Evolutionary conservation across 2,797 vertebrate species (phyloP), one percentile per base, ranked within the genome.

Genomic region (Diceros bicornis): DNA sequence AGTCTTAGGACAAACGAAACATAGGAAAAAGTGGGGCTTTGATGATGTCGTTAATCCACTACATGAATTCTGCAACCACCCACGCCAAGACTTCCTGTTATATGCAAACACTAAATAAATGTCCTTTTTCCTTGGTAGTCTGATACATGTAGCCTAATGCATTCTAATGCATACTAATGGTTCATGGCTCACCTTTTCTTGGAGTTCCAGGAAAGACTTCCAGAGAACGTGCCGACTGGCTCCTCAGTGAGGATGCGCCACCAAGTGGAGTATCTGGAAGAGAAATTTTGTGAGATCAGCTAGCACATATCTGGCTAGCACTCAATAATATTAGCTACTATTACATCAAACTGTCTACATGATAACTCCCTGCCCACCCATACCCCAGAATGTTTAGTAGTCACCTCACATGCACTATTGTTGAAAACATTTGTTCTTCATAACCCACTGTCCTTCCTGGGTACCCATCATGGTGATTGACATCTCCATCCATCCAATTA

Each of bases 181-280:
- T 21, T n/a, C 6, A 0, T 0, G 17, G 23, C 96, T 97, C 64
- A 97, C 97, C 98, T 98, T 92, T 97, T 4, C 34, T 95, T 18
- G 68, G 68, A 2, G 64, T 6, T 4, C 11, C 20, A 2, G 89
- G 25, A 29, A 16, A 95, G 29, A 23, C 23, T 23, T 95, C 83
- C 23, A 27, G 52, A 50, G 57, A 34, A n/a, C 64, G 23, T 0
- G n/a, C 23, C 11, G 89, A 81, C 34, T 59, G 86, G 18, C 47
- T 93, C 12, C 57, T 59, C 16, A 34, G 32, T 0, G 86, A 72
- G 47, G 34, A 27, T 0, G 2, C 32, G 1, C 37, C 79, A 6
- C 50, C 61, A 37, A 34, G 20, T 4, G 17, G 71, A 27, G 83
- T 1, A 10, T 83, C 97, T 98, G 75, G 64, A 97, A 97, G 44